phyloP scores from a whole-genome alignment of 2,888 invertebrate genomes.

The Idaea straminata region DNA sequence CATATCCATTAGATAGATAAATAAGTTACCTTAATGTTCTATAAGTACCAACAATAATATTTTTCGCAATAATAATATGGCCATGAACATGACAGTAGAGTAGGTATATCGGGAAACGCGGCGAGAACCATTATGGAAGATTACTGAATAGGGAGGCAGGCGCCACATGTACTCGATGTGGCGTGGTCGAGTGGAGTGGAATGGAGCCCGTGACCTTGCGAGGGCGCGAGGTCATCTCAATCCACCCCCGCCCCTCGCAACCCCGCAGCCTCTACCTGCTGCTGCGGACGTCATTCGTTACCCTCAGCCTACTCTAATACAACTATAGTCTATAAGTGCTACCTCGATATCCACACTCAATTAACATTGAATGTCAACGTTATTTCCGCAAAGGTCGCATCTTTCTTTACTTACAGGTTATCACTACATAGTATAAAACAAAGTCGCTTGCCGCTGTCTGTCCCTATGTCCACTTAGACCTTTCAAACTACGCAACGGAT shows the following conservation, averaged over 20 bases:
- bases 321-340: conserved; percentile 22
- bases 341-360: conserved; percentile 20
- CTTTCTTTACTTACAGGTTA: neutral
- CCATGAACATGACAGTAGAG: conserved; percentile 1
- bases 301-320: conserved; percentile 31
- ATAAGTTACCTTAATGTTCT: neutral
- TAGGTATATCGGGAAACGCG: conserved; percentile 32
- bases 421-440: neutral
- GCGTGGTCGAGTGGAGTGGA: conserved; percentile 65
- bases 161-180: conserved; percentile 48
- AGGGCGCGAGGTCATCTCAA: conserved; percentile 66
- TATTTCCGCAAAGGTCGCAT: neutral
- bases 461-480: no score
- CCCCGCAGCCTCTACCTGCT: conserved; percentile 56
- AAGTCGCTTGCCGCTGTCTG: no score
- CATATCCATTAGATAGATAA: neutral
- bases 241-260: conserved; percentile 35
- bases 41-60: neutral
- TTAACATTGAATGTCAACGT: conserved; percentile 30
- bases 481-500: no score
- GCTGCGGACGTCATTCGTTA: conserved; percentile 59
- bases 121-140: conserved; percentile 55
- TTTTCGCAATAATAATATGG: neutral
- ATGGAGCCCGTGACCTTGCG: conserved; percentile 69
- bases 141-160: conserved; percentile 41